These are phyloP conservation scores for Distichodus sexfasciatus DNA, from an alignment of 2,797 vertebrate species.

Conservation along the genomic window DNA sequence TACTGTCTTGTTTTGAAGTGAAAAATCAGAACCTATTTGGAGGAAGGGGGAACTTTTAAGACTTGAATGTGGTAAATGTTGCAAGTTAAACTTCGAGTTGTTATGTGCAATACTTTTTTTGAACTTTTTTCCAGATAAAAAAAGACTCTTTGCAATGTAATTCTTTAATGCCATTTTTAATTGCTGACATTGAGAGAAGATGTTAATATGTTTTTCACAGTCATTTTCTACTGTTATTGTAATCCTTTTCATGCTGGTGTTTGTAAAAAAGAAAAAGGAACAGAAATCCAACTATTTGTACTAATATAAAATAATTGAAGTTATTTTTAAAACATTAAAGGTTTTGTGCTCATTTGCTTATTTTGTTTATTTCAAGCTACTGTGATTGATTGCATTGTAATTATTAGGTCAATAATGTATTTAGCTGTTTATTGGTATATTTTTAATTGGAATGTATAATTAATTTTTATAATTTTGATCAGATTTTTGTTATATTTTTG, in stretches of 20 bases:
- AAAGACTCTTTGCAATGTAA: slow-evolving; percentile 99
- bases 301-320: slow-evolving; percentile 99
- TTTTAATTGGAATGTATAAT: slow-evolving; percentile 99
- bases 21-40: slow-evolving; percentile 71
- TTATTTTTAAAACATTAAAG: slow-evolving; percentile 99
- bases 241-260: slow-evolving; percentile 99
- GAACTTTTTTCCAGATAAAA: slow-evolving; percentile 97
- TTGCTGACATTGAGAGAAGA: slow-evolving; percentile 99
- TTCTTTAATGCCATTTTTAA: slow-evolving; percentile 99
- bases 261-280: slow-evolving; percentile 98
- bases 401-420: slow-evolving; percentile 99
- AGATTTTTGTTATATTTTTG: slow-evolving; percentile 99
- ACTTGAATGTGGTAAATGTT: slow-evolving; percentile 99
- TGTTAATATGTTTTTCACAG: slow-evolving; percentile 93
- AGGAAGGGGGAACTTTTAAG: slow-evolving; percentile 99
- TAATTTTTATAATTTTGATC: slow-evolving; percentile 99
- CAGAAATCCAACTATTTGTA: slow-evolving; percentile 99
- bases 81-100: slow-evolving; percentile 99
- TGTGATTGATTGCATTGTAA: slow-evolving; percentile 99
- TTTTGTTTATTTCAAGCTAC: slow-evolving; percentile 99
- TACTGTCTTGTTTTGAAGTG: slow-evolving; percentile 69
- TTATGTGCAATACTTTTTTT: slow-evolving; percentile 99
- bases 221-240: slow-evolving; percentile 99
- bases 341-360: slow-evolving; percentile 99
- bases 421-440: slow-evolving; percentile 99